Evolutionary conservation across 2,113 vertebrate species (phyloP), one percentile per base, ranked within the genome.

Genomic region (Dryoscopus gambensis): DNA sequence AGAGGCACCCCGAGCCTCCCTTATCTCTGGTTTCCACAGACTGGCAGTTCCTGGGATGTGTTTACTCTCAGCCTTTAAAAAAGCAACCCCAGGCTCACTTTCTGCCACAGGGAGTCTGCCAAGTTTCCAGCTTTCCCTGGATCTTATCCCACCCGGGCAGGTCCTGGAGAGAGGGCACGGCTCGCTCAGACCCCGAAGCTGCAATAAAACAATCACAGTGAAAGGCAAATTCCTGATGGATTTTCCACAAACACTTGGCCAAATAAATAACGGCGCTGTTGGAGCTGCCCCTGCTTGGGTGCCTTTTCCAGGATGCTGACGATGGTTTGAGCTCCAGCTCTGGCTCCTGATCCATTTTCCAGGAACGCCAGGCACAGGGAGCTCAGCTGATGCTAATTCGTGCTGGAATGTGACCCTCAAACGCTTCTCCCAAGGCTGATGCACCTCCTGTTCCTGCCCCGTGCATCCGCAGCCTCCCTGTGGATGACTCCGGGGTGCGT

Each of bases 61-160:
- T 93, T 96, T 93, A 68, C 91, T 55, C 87, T 62, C 83, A 77
- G 83, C 46, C 88, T 85, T 90, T 82, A 75, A 95, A 94, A 94
- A 92, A 90, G 87, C 68, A 95, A 46, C 67, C 30, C 19, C 59
- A 35, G 75, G 46, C 85, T 79, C 50, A 4, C 57, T 81, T 93
- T 64, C 22, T 33, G 4, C 68, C 3, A 1, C 83, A 21, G n/a
- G n/a, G 20, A 79, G 46, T 77, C 5, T 89, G 91, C 90, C 95
- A 97, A 95, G 94, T 92, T 95, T 92, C 85, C 88, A 93, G 75
- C 90, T 79, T 81, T 52, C 70, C 9, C 85, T 42, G 76, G 55
- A 69, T 69, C 37, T 64, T 27, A 7, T 42, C 84, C 50, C 2
- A 2, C 55, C 33, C 27, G 2, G 33, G 55, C 64, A 37, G 71